Base-by-base conservation (phyloP, 2,113 vertebrate genomes). In the Oncorhynchus gorbuscha region DNA sequence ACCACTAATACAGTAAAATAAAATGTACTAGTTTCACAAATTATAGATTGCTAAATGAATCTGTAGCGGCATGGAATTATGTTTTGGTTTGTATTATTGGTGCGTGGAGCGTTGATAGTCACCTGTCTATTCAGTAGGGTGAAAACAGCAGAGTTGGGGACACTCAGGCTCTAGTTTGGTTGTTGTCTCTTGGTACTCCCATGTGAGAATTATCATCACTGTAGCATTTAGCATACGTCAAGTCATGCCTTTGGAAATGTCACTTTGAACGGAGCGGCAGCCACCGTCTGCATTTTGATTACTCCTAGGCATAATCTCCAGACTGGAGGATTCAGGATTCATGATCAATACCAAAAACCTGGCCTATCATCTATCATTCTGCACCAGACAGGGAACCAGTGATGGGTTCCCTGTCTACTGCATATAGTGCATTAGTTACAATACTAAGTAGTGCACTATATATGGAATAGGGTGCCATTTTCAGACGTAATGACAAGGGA, bases 241-340 rank as follows among this genome's bases (percentile, higher is more conserved):
- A 24, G 45, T 62, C 26, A 69, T 75, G 55, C 73, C 64, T 76
- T 78, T 78, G 73, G 76, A 82, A 64, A 78, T 51, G 69, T 74
- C 61, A 48, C 22, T 45, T 45, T 22, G 16, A 72, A 58, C 20
- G 14, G 30, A 49, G n/a, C 69, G 67, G 74, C 32, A 61, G 69
- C 45, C 68, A 69, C 58, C 4, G 74, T 32, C 71, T 82, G 76
- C 64, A 66, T 75, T 49, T 65, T 72, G 70, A 74, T 71, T 5
- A 48, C 45, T 49, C 14, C 9, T 5, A 20, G 28, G 64, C 68
- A 68, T 75, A 76, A 72, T 67, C 69, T 77, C 64, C 59, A 68
- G 28, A 71, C 9, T 61, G 32, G 30, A 67, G 3, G 59, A 62
- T 61, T 72, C 18, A 58, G 22, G 35, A 72, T 69, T 67, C 69